Percentiles rank a stretch among this genome's conserved stretches.
Conservation (phyloP, 92 coral and sea anemone genomes). For the Actinostola sp. region DNA sequence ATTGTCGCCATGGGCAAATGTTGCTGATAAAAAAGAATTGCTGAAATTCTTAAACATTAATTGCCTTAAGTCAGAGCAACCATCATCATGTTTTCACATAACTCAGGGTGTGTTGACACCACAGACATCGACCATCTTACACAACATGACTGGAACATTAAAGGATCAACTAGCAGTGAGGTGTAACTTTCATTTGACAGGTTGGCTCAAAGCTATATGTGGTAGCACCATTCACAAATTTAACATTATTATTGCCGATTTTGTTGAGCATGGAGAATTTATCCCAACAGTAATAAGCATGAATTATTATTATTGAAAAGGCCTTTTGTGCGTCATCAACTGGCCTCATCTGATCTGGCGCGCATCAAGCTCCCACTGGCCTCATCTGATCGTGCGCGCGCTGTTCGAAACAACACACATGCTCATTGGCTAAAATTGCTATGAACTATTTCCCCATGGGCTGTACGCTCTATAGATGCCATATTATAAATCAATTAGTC, state of each 20-base stretch:
- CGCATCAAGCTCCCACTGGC: too few species aligned
- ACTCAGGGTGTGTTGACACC: conserved; percentile 92
- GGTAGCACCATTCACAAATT: conserved; percentile 75
- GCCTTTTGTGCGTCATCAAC: too few species aligned
- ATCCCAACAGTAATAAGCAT: conserved; percentile 89
- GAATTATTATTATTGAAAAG: conserved; percentile 82
- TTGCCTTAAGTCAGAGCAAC: conserved; percentile 51
- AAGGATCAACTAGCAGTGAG: conserved; percentile 75
- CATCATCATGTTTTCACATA: conserved; percentile 64
- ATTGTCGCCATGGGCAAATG: conserved; percentile 88
- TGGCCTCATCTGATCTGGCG: too few species aligned
- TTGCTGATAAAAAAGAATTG: conserved; percentile 74
- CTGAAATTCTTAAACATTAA: conserved; percentile 76
- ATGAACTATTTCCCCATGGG: too few species aligned
- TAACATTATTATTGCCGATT: conserved; percentile 83
- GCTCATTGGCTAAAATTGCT: too few species aligned
- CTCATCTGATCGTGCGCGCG: too few species aligned
- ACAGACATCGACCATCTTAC: conserved; percentile 82
- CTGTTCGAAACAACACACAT: too few species aligned
- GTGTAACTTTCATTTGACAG: conserved; percentile 64
- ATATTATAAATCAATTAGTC: too few species aligned
- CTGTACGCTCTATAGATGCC: too few species aligned
- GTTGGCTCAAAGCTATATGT: conserved; percentile 79
- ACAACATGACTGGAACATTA: conserved; percentile 72
- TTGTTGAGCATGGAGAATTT: conserved; percentile 89